A percentile compares a stretch with the other conserved stretches of the same genome.
Evolutionary conservation across 2,113 vertebrate genomes (phyloP).

Genomic region (Alligator sinensis): DNA sequence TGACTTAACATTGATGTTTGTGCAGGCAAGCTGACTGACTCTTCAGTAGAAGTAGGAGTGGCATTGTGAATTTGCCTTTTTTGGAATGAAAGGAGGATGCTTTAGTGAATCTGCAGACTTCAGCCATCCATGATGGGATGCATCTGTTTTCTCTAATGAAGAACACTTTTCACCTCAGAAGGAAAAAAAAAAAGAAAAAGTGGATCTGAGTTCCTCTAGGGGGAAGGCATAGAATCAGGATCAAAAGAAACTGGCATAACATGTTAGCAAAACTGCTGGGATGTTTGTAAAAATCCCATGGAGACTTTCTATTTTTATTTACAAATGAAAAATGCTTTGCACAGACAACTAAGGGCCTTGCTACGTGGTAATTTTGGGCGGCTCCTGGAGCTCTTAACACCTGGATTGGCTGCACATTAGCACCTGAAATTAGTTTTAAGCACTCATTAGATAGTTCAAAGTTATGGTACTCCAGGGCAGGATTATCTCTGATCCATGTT

Average conservation of each 20-base stretch:
- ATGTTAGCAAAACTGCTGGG: background rate
- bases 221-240: background rate
- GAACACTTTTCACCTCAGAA: background rate
- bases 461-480: too few species aligned
- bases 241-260: background rate
- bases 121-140: background rate
- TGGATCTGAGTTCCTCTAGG: background rate
- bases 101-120: constrained; percentile 5
- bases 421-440: too few species aligned
- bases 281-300: background rate
- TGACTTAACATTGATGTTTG: background rate
- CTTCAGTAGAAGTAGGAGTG: background rate
- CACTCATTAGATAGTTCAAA: too few species aligned
- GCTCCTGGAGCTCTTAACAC: too few species aligned
- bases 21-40: background rate
- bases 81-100: constrained; percentile 8
- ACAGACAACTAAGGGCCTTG: background rate
- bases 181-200: background rate
- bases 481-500: too few species aligned
- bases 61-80: background rate
- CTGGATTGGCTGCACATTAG: too few species aligned
- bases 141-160: constrained; percentile 17
- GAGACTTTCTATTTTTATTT: constrained; percentile 23
- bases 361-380: too few species aligned
- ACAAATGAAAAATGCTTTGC: background rate